Evolutionary conservation across 2,797 vertebrate species (phyloP).

Genomic region (Emydoidea blandingii): DNA sequence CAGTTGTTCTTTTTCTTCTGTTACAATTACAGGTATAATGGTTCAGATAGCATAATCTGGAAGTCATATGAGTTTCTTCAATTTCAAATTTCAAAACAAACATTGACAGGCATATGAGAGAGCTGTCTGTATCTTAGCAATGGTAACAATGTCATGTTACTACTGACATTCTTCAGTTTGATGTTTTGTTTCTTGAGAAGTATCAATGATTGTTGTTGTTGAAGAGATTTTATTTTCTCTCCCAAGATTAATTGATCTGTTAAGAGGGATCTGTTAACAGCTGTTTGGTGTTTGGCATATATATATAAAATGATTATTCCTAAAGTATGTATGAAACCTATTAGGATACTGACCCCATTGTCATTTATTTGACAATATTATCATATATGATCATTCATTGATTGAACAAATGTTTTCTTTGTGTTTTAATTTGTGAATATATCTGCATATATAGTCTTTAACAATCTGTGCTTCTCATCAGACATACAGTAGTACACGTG

Average conservation of each 20-base stretch:
- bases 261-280: rapidly evolving
- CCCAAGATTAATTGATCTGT: not conserved
- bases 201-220: not conserved
- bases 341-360: not conserved
- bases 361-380: not conserved
- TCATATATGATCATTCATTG: not conserved
- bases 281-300: not conserved
- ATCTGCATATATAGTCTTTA: not conserved
- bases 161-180: not conserved
- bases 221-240: not conserved
- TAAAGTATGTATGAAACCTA: not conserved
- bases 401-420: not conserved
- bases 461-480: not conserved
- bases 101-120: not conserved
- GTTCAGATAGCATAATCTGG: not conserved
- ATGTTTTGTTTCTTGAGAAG: not conserved
- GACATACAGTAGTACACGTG: not conserved
- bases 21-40: not conserved
- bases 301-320: not conserved
- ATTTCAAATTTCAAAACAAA: not conserved
- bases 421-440: not conserved
- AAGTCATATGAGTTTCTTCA: not conserved
- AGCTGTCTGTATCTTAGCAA: not conserved
- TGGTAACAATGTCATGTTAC: not conserved
- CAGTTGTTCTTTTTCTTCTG: not conserved